Evolutionary conservation across 53 echinoderm and acorn worm species (phyloP), one percentile per base, ranked within the genome.

Genomic region (Glandiceps talaboti): DNA sequence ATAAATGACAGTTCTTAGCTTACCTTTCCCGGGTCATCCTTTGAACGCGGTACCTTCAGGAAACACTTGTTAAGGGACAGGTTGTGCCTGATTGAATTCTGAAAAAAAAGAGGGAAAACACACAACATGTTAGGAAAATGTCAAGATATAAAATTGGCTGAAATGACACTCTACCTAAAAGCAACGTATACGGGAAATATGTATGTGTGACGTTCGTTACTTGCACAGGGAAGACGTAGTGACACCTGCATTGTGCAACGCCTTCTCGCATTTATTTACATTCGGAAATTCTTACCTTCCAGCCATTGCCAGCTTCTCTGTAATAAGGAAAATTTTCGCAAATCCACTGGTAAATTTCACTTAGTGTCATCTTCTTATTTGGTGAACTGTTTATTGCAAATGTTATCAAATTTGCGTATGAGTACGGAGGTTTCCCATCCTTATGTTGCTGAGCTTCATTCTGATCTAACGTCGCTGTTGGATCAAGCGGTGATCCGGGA

Each of bases 11-110:
- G n/a, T n/a, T n/a, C n/a, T n/a, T n/a, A 45, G 80, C 94, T 73
- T 33, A 99, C 99, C 93, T 99, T 99, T 76, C 99, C 99, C 29
- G 99, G 99, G 74, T 99, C 99, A 85, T 99, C 99, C 89, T 99
- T 99, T 26, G 99, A 94, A 73, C 99, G 85, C n/a, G 99, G 93
- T 27, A 99, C 99, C 78, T 99, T 99, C 93, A 91, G 91, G 84
- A 99, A 99, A 90, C 99, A 99, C 80, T 99, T 99, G 86, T 99
- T 99, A 80, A 97, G 86, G 0, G 97, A 97, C 1, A 97, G 89
- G 83, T 97, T 97, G 80, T 97, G 97, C 78, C 97, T 92, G 85
- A 93, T 97, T 82, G 97, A 97, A 83, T 97, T 97, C 97, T 97
- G 97, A 29, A 74, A 82, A 30, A 32, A 32, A 75, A 74, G 30